A percentile compares a stretch with the other conserved stretches of the same genome.
These are phyloP conservation scores for Rhinophrynus dorsalis DNA, from an alignment of 2,797 vertebrate species.

Conservation along the genomic window DNA sequence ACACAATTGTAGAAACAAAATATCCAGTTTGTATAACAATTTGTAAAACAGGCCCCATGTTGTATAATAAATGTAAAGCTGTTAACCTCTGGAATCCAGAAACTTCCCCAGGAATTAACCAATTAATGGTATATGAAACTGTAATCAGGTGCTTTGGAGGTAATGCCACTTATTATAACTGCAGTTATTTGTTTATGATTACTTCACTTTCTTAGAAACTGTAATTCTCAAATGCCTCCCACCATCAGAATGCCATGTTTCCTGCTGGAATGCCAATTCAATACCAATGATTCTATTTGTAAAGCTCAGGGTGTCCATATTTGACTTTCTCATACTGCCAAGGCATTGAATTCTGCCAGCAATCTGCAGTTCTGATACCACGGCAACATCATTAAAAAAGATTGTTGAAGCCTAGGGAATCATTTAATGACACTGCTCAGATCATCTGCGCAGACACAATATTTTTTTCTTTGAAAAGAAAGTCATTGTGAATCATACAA, in stretches of 20 bases:
- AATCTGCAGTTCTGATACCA: conserved; percentile 37
- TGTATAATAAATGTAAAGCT: too few species aligned
- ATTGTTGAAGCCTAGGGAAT: conserved; percentile 42
- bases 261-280: conserved; percentile 42
- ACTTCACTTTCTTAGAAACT: conserved; percentile 25
- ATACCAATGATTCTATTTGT: conserved; percentile 35
- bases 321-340: conserved; percentile 36
- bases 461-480: conserved; percentile 31
- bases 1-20: too few species aligned
- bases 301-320: conserved; percentile 30
- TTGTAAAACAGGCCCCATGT: too few species aligned
- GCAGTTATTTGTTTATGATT: conserved; percentile 17
- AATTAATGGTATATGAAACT: too few species aligned
- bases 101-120: too few species aligned
- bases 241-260: conserved; percentile 38
- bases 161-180: conserved; percentile 13
- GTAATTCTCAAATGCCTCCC: conserved; percentile 36
- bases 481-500: conserved; percentile 19
- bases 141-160: too few species aligned
- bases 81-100: too few species aligned
- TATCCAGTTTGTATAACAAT: too few species aligned
- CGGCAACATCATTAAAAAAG: conserved; percentile 45
- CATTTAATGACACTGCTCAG: conserved; percentile 43
- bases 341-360: conserved; percentile 35
- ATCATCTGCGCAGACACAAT: conserved; percentile 30